Evolutionary conservation across 92 coral and sea anemone genomes (phyloP).

Genomic region (Chrysogorgia sp.): DNA sequence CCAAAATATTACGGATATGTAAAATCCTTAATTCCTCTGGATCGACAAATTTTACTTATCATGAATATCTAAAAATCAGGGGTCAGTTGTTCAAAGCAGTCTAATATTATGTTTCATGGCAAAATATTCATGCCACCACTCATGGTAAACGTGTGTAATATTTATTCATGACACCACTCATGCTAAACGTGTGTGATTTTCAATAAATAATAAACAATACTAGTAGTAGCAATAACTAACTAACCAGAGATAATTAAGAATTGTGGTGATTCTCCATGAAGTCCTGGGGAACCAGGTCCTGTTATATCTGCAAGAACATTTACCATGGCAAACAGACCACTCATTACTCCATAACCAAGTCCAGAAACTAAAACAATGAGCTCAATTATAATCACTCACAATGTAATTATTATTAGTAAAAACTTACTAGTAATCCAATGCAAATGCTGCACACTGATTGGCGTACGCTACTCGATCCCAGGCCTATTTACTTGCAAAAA

Average conservation of each 20-base stretch:
- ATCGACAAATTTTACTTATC: no score
- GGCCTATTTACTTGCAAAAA: no score
- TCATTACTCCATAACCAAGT: constrained; percentile 91
- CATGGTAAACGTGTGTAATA: neutral
- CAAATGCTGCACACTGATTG: no score
- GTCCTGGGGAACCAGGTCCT: constrained; percentile 92
- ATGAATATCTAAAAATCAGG: no score
- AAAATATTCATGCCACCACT: neutral
- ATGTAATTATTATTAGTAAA: neutral
- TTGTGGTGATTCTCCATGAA: constrained; percentile 79
- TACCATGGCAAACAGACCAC: constrained; percentile 98
- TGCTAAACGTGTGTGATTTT: neutral
- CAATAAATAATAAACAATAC: neutral
- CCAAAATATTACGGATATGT: no score
- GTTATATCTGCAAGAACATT: constrained; percentile 93
- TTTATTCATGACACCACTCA: neutral
- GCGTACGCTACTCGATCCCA: no score
- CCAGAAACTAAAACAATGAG: constrained; percentile 92
- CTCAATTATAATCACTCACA: neutral
- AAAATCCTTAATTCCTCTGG: no score
- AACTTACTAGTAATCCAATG: no score
- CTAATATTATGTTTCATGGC: no score
- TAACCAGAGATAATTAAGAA: constrained; percentile 96
- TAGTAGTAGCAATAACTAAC: neutral
- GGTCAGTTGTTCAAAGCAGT: no score